These are phyloP conservation scores for Catalaphyllia jardinei DNA, from an alignment of 64 coral and sea anemone species.

Conservation along the genomic window DNA sequence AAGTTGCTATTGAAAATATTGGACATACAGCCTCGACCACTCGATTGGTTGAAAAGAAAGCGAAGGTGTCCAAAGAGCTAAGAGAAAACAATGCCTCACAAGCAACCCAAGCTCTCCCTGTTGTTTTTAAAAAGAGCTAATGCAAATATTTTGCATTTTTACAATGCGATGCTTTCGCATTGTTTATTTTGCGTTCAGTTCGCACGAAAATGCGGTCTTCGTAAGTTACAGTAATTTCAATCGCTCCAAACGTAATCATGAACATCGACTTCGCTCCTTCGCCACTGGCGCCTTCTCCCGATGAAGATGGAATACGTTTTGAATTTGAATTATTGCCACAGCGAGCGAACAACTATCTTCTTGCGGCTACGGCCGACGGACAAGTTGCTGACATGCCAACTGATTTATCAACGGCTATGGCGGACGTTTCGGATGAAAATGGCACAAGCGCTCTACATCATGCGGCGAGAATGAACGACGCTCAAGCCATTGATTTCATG, in stretches of 20 bases:
- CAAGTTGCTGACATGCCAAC: background rate
- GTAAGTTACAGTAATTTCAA: background rate
- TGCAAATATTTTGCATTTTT: too few species aligned
- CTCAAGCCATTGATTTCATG: slow-evolving; percentile 1
- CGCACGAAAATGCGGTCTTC: background rate
- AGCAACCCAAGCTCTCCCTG: too few species aligned
- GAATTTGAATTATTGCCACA: background rate
- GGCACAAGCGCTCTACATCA: slow-evolving; percentile 36
- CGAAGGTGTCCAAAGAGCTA: background rate
- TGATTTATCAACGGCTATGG: background rate
- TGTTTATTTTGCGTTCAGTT: too few species aligned
- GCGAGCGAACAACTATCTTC: background rate
- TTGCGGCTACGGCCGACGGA: slow-evolving; percentile 7
- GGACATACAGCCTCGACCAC: background rate
- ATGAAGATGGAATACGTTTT: background rate
- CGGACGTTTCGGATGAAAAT: slow-evolving; percentile 21
- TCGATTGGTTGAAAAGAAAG: slow-evolving; percentile 1
- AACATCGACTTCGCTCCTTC: slow-evolving; percentile 23
- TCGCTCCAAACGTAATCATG: background rate
- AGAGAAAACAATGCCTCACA: too few species aligned
- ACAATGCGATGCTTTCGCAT: too few species aligned
- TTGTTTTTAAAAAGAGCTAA: too few species aligned
- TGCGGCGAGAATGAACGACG: slow-evolving; percentile 33
- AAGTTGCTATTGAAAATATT: background rate
- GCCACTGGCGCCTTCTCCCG: background rate